These are phyloP conservation scores for Emydocephalus ijimae DNA, from an alignment of 2,113 vertebrate species.

Conservation along the genomic window DNA sequence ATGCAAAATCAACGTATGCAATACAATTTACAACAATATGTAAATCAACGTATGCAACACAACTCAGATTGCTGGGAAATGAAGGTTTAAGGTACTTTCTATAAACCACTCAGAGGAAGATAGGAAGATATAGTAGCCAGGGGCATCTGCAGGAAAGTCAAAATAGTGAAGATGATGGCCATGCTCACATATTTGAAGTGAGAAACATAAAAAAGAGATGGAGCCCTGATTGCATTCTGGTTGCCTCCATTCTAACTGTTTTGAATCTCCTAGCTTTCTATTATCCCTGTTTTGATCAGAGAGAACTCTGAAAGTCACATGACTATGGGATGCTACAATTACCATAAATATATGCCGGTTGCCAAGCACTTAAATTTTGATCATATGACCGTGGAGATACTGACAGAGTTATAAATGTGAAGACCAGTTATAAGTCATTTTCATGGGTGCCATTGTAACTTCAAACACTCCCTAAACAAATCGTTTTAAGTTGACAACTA, in stretches of 20 bases:
- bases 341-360: not conserved
- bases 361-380: not conserved
- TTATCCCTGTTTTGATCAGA: not conserved
- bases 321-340: not conserved
- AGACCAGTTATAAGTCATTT: not conserved
- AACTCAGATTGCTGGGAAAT: not conserved
- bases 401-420: not conserved
- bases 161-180: not conserved
- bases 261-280: not conserved
- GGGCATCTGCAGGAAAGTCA: not conserved
- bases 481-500: not conserved
- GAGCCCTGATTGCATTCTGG: not conserved
- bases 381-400: not conserved
- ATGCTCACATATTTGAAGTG: not conserved
- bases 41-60: not conserved
- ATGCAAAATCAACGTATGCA: not conserved
- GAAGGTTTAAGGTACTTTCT: not conserved
- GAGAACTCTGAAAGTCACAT: not conserved
- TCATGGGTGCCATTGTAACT: not conserved
- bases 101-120: not conserved
- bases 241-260: not conserved
- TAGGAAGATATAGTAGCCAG: not conserved
- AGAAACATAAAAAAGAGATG: conserved; percentile 20
- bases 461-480: not conserved
- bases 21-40: not conserved